Evolutionary conservation across 1,140 invertebrate genomes (phyloP), one percentile per base, ranked within the genome.

Genomic region (Brachystomella parvula): DNA sequence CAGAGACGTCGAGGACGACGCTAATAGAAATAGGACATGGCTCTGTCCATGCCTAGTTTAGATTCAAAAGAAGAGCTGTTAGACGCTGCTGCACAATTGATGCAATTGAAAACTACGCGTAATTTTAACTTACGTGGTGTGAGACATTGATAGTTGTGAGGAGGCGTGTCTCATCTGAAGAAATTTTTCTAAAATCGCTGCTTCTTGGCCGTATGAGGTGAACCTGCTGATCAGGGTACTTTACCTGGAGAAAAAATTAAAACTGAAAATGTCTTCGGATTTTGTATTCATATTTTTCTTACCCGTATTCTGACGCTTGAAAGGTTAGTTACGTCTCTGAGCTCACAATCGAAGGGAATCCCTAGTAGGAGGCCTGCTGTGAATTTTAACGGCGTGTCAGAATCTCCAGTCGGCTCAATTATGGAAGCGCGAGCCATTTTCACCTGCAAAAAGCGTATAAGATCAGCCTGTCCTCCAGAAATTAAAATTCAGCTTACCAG

Each of bases 181-280:
- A 30, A 29, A 77, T 71, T 28, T 75, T 70, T 47, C 78, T 72
- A 68, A 83, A 80, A 70, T 83, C 80, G 61, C 69, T 83, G 21
- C 84, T 80, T 66, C 85, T 82, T 0, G 92, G 92, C 64, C 90
- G 81, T 31, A 93, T 81, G 35, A 94, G 80, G 76, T 95, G 89
- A 26, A 86, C 85, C 75, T 89, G 86, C 75, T 93, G 89, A 81
- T 97, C 94, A 2, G 94, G 93, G 81, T 95, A 96, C 72, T 90
- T 88, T 19, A 96, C 84, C 78, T 73, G 24, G 9, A n/a, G n/a
- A n/a, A n/a, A n/a, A 61, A 35, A 53, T 35, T 30, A 3, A 53
- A 59, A 59, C 58, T 35, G 29, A 65, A 24, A 30, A 47, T 1
- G 29, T 32, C 61, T 21, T 30, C 12, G 3, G 2, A 6, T 29